Base-by-base conservation (phyloP, 2,888 invertebrate genomes). In the Ischnura elegans region DNA sequence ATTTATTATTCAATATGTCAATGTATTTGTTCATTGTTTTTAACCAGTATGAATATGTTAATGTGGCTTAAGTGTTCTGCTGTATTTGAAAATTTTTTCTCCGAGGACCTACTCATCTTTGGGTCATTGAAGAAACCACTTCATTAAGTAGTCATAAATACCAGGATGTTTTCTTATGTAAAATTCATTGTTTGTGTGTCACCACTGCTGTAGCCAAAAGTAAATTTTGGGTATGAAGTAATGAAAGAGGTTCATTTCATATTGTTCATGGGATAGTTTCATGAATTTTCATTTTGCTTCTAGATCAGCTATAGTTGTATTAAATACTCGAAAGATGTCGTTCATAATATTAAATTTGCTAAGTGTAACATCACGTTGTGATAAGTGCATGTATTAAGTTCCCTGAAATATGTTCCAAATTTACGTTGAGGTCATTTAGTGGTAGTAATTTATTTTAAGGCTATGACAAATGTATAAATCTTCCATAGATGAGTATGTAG, bases 371-470 rank as follows among this genome's bases (percentile, higher is more conserved):
- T 76, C 76, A 76, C 36, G 36, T 36, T 76, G 76, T 76, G 76
- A 76, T 76, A 76, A 76, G 76, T 76, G 76, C 29, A 76, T 36
- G 76, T 76, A 36, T 76, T 76, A 36, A 76, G 29, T 36, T 36
- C 36, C 36, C 76, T 36, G 36, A 36, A 10, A 36, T 29, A n/a
- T 76, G 76, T 36, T 76, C 5, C 13, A 76, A 29, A 8, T 36
- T 76, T 76, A 36, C 76, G 29, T 76, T 76, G 36, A 21, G 21
- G 76, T 76, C 76, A 76, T 76, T 76, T 36, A 76, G 76, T 76
- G 25, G 36, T 76, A 36, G 76, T 76, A 76, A 76, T 76, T 76
- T 76, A 76, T 76, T 76, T 76, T 76, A 76, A 36, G 76, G 76
- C 76, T 76, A 76, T 76, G 29, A 36, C 76, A 36, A 76, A 76